Conservation (phyloP, 2,888 invertebrate genomes). For the Altica lythri region DNA sequence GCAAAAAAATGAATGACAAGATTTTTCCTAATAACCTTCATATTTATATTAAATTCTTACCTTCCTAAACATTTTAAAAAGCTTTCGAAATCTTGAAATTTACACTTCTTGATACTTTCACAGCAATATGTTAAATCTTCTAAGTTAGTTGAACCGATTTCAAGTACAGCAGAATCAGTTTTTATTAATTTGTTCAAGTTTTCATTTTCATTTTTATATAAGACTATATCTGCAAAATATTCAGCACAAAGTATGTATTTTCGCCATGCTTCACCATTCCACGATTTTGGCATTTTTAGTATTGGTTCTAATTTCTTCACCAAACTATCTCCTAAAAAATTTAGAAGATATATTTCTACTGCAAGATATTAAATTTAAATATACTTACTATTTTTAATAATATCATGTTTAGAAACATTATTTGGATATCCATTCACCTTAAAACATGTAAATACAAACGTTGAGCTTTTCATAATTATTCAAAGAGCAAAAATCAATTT, state of each 20-base stretch:
- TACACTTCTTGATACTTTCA: background rate
- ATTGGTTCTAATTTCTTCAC: background rate
- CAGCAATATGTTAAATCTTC: background rate
- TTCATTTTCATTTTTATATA: background rate
- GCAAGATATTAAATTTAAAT: background rate
- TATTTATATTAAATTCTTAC: slow-evolving; percentile 19
- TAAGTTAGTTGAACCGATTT: background rate
- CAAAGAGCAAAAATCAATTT: no score
- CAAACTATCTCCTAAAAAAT: background rate
- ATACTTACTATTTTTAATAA: no score
- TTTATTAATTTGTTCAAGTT: background rate
- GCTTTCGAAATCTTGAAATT: background rate
- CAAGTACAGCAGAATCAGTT: background rate
- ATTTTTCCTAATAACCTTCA: no score
- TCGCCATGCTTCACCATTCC: background rate
- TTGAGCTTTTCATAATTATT: no score
- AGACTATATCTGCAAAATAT: slow-evolving; percentile 76
- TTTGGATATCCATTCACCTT: no score
- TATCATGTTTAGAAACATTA: no score
- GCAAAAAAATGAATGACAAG: no score
- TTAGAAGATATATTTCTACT: background rate
- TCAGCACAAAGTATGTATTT: slow-evolving; percentile 73
- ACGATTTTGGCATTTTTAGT: background rate
- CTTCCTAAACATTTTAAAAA: slow-evolving; percentile 20
- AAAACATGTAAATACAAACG: no score